Base-by-base conservation (phyloP, 1,140 invertebrate species). In the Drosophila micromelanica region DNA sequence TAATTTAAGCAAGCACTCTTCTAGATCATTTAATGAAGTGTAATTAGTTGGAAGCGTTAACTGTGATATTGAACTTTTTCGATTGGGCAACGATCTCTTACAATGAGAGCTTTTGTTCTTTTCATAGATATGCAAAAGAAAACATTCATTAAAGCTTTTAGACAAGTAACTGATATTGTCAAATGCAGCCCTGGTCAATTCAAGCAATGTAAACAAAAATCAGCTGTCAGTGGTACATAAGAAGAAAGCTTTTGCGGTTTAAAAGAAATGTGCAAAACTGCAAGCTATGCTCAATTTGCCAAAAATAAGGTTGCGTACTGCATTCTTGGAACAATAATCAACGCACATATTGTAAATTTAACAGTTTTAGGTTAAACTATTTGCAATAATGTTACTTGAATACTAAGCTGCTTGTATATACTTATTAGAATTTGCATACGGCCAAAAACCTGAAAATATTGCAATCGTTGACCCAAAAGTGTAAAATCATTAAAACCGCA, bases 151-250 rank as follows among this genome's bases (percentile, higher is more conserved):
- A 17, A 37, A 54, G 48, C 27, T 51, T 12, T 7, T 12, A 5
- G 8, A 5, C 2, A 55, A 27, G 12, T 2, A 12, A 13, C 32
- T 35, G 32, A 8, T 35, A 35, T 8, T 35, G 32, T 8, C 32
- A 35, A 30, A 15, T 55, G 54, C 62, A 67, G 54, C 69, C 54
- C 69, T 72, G 55, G 9, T 11, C 30, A 11, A 9, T n/a, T 12
- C 38, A 13, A 62, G 12, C 32, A 45, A 67, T 60, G 78, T 80
- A 80, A 80, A 80, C 78, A 80, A 61, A 51, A 15, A 11, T 17
- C 73, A 80, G 77, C 78, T 80, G 75, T 35, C 30, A 2, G 48
- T 42, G 23, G 9, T n/a, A n/a, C 11, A 57, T 9, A 49, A n/a
- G 48, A 20, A 40, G 11, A 45, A 38, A 17, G 2, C 32, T 11